Conservation (phyloP, 2,113 vertebrate species). For the Pycnonotus jocosus region DNA sequence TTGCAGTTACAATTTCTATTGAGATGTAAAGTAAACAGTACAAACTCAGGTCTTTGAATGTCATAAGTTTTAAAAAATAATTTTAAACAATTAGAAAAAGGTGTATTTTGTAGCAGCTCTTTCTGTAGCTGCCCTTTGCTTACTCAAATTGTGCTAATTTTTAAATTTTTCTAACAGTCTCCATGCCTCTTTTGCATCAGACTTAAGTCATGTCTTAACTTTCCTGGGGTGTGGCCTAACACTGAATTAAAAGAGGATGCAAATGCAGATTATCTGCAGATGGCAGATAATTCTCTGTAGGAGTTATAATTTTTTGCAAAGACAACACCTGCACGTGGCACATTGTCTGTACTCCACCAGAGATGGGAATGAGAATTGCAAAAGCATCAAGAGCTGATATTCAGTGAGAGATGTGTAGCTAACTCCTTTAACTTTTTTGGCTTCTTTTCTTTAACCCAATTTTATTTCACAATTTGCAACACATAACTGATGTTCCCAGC, state of each 20-base stretch:
- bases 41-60: not conserved
- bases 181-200: not conserved
- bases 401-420: not conserved
- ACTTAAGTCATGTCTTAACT: not conserved
- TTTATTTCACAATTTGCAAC: not conserved
- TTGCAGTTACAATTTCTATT: not conserved
- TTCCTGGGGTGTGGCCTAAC: not conserved
- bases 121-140: not conserved
- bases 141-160: not conserved
- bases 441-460: not conserved
- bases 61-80: not conserved
- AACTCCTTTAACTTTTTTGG: not conserved
- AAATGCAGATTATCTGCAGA: not conserved
- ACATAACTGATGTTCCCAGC: not conserved
- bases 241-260: not conserved
- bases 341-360: not conserved
- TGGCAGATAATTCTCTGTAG: not conserved
- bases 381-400: not conserved
- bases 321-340: not conserved
- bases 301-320: not conserved
- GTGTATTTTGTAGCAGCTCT: not conserved
- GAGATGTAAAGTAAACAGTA: not conserved
- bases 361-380: not conserved
- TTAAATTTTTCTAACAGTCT: not conserved
- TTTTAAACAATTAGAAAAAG: not conserved